A percentile compares a stretch with the other conserved stretches of the same genome.
These are phyloP conservation scores for Aradophagus sp. DNA, from an alignment of 1,140 invertebrate genomes.

Conservation along the genomic window DNA sequence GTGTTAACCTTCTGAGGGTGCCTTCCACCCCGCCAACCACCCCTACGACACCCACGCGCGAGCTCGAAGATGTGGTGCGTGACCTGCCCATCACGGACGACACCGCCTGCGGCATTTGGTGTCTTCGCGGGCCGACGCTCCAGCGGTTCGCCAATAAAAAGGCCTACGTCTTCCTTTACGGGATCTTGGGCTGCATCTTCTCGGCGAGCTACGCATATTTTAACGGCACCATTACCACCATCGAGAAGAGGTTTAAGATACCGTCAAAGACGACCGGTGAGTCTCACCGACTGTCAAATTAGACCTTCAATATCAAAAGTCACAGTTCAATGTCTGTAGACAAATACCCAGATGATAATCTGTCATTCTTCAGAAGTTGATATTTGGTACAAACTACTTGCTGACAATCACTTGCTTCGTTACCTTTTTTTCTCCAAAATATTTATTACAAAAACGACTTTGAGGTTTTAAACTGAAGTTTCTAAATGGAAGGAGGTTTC, in stretches of 20 bases:
- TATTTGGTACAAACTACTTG: too few species aligned
- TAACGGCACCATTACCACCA: constrained; percentile 84
- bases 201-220: constrained; percentile 86
- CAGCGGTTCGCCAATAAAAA: constrained; percentile 85
- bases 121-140: constrained; percentile 75
- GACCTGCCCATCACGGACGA: constrained; percentile 77
- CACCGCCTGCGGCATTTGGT: constrained; percentile 79
- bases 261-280: constrained; percentile 83
- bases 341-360: too few species aligned
- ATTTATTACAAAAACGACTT: too few species aligned
- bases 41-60: constrained; percentile 61
- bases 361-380: too few species aligned
- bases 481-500: too few species aligned
- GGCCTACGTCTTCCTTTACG: constrained; percentile 83
- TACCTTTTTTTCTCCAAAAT: too few species aligned
- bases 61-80: constrained; percentile 75
- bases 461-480: too few species aligned
- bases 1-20: constrained; percentile 62
- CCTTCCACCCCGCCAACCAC: constrained; percentile 61
- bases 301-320: too few species aligned
- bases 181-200: constrained; percentile 82
- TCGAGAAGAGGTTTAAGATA: constrained; percentile 88
- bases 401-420: too few species aligned
- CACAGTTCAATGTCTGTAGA: too few species aligned
- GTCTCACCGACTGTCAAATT: constrained; percentile 34